Evolutionary conservation across 2,797 vertebrate genomes (phyloP), one percentile per base, ranked within the genome.

Genomic region (Syngnathus acus): DNA sequence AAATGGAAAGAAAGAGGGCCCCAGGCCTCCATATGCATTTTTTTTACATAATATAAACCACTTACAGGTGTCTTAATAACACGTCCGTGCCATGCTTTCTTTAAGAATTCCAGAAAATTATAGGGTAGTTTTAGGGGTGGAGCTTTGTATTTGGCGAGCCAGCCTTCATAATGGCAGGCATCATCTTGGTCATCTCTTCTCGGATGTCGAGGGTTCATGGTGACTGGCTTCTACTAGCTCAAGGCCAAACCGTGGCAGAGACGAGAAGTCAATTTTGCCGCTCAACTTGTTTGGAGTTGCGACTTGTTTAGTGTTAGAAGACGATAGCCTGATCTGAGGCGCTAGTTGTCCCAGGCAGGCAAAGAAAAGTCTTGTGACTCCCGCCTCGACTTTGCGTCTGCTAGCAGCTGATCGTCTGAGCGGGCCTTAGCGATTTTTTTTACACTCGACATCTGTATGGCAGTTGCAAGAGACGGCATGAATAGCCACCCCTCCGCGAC

Each of bases 321-420:
- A 89, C 86, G 83, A 85, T 79, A 82, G 80, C 87, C 84, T 84
- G 69, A 84, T 87, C 84, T 80, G 84, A 51, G 82, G 84, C 85
- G 84, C 84, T 87, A 81, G 83, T 86, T 86, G 82, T 88, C 75
- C 67, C 82, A 66, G 84, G 77, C 83, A 77, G 75, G 76, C 83
- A 80, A 85, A 82, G 86, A 80, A 79, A 77, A 77, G 89, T 92
- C 91, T 91, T 92, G 91, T 92, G 91, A 92, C 91, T 90, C 72
- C 73, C 78, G 78, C 87, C 79, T 90, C 88, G 89, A 82, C 87
- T 80, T 83, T 85, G 82, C 82, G 86, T 90, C 88, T 90, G 85
- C 86, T 86, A 89, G 84, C 79, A 83, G 80, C 85, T 81, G 87
- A 91, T 92, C 90, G 89, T 92, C 89, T 90, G 88, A 92, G 87